A percentile compares a stretch with the other conserved stretches of the same genome.
Evolutionary conservation across 2,113 vertebrate species (phyloP).

Genomic region (Ammospiza nelsoni): DNA sequence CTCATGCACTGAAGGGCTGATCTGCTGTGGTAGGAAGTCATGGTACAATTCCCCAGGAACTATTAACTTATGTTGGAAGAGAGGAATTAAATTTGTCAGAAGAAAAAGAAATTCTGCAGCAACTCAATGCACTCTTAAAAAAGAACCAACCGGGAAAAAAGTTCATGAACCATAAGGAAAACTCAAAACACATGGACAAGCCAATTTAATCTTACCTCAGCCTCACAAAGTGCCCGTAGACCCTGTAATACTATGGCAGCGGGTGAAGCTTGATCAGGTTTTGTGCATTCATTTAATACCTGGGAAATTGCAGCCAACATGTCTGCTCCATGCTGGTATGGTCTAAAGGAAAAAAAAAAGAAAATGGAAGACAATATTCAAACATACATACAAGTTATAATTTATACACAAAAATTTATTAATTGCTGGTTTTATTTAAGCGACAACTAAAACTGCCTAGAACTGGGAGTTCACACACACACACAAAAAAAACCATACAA

Average conservation of each 20-base stretch:
- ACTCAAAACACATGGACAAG: not conserved
- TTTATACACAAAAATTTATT: not conserved
- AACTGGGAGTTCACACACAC: not conserved
- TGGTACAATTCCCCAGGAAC: not conserved
- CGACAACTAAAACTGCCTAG: not conserved
- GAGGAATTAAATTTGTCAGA: not conserved
- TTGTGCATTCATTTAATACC: conserved; percentile 84
- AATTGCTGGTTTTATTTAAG: not conserved
- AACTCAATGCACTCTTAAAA: not conserved
- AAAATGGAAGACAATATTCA: not conserved
- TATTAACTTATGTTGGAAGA: not conserved
- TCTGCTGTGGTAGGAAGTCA: not conserved
- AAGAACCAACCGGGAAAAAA: not conserved
- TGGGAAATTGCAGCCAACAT: conserved; percentile 92
- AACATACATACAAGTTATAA: not conserved
- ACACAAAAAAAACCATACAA: not conserved
- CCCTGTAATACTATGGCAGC: conserved; percentile 89
- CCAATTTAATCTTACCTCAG: conserved; percentile 81
- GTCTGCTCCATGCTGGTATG: conserved; percentile 95
- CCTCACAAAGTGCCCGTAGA: conserved; percentile 88
- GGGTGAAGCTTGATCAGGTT: conserved; percentile 86
- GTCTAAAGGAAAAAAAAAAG: conserved; percentile 68
- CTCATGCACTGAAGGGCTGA: not conserved
- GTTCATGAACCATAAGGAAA: not conserved
- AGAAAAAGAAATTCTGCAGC: not conserved